Evolutionary conservation across 2,113 vertebrate species (phyloP).

Genomic region (Cavia porcellus): DNA sequence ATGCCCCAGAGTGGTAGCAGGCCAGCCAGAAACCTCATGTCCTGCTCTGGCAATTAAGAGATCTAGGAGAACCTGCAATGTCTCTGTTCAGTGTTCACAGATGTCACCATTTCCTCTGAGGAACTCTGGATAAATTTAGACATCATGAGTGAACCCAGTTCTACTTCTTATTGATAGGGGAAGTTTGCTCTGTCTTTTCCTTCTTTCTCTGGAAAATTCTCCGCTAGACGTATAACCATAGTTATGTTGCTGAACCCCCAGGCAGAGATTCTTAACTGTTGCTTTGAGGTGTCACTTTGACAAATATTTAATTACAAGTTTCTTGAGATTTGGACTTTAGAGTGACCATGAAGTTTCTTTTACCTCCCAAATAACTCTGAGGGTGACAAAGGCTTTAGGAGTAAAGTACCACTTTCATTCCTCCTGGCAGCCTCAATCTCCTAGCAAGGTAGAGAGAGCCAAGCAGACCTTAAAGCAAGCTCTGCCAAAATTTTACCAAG

Average conservation of each 20-base stretch:
- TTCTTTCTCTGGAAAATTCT: background rate
- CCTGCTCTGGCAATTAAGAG: background rate
- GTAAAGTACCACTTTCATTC: no score
- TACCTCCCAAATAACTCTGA: background rate
- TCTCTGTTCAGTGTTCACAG: no score
- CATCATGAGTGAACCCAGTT: background rate
- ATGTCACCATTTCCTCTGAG: no score
- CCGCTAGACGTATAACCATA: background rate
- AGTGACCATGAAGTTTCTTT: background rate
- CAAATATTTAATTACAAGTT: background rate
- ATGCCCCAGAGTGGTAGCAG: background rate
- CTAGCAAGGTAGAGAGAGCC: no score
- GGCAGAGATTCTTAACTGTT: no score
- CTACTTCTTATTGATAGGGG: background rate
- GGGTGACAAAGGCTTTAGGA: background rate
- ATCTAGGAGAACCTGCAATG: no score
- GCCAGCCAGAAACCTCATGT: background rate
- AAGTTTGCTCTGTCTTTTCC: background rate
- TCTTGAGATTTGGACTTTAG: background rate
- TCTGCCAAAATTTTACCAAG: no score
- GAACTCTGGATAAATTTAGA: background rate
- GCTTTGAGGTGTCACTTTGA: no score
- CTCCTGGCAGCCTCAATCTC: no score
- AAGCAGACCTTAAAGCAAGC: no score
- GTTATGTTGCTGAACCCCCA: no score